Evolutionary conservation across 2,888 invertebrate genomes (phyloP), one percentile per base, ranked within the genome.

Genomic region (Dasysyrphus albostriatus): DNA sequence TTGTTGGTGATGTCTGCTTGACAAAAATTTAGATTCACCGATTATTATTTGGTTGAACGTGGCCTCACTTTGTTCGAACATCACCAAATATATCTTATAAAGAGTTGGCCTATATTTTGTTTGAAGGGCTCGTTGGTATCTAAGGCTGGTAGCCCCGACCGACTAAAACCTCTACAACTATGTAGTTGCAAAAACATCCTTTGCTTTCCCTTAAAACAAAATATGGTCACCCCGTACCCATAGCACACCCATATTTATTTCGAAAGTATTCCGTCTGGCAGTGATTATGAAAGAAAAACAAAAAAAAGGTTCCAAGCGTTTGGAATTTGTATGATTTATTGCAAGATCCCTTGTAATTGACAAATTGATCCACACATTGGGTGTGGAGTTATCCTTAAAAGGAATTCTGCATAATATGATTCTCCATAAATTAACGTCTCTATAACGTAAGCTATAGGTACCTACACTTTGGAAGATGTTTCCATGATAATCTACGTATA

Each of bases 291-390:
- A 19, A 37, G 5, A 16, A 24, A 24, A 24, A 1, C 1, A 37
- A 44, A 9, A 63, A 58, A 34, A 65, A 72, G 49, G 61, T 44
- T 58, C 24, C 16, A 37, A 32, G 24, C 14, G 39, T 39, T 51
- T 59, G 73, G 73, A 78, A 69, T 56, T 61, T 47, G 19, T 74
- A 47, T 82, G 79, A 83, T 83, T 83, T 83, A 83, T 83, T 56
- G 42, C 70, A 24, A 24, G 44, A 74, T 69, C 67, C 56, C 24
- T 34, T 56, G 47, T 49, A 74, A 70, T 74, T 74, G 83, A 83
- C 79, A 83, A 83, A 56, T 73, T 83, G 67, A 77, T 59, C 73
- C 69, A 70, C 29, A 59, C 32, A 34, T 69, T 59, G 74, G 83
- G 83, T 79, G 83, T 79, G 79, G 79, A 74, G n/a, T 47, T 65